phyloP scores from a whole-genome alignment of 2,888 invertebrate species.

The Stramonita haemastoma region DNA sequence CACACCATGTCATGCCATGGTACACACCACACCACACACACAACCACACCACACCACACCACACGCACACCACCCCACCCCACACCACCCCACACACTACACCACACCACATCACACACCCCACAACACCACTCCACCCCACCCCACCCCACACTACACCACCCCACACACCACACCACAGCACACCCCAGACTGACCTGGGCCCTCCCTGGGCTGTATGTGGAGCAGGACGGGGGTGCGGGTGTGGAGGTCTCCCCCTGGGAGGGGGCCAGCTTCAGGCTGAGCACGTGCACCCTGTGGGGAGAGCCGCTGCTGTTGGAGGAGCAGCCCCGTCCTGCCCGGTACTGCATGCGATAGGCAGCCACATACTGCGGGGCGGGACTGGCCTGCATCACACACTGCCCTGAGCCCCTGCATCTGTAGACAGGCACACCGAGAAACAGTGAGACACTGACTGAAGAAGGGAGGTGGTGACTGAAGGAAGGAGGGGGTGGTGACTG shows the following conservation, averaged over 20 bases:
- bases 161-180: neutral
- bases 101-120: neutral
- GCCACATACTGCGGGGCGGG: constrained; percentile 45
- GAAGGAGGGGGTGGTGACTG: neutral
- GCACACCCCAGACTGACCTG: neutral
- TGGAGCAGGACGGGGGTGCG: neutral
- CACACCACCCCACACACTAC: neutral
- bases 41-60: neutral
- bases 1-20: neutral
- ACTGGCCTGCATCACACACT: constrained; percentile 45
- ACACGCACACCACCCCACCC: neutral
- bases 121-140: neutral
- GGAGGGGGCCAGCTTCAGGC: constrained; percentile 41
- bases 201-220: neutral
- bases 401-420: constrained; percentile 29
- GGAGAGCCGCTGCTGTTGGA: constrained; percentile 45
- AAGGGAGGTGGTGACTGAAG: neutral
- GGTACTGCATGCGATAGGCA: constrained; percentile 46
- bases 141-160: neutral
- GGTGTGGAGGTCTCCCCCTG: neutral
- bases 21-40: neutral
- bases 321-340: constrained; percentile 46
- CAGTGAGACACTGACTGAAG: neutral
- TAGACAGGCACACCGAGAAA: neutral
- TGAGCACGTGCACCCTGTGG: constrained; percentile 51